Evolutionary conservation across 2,797 vertebrate genomes (phyloP).

Genomic region (Decapterus maruadsi): DNA sequence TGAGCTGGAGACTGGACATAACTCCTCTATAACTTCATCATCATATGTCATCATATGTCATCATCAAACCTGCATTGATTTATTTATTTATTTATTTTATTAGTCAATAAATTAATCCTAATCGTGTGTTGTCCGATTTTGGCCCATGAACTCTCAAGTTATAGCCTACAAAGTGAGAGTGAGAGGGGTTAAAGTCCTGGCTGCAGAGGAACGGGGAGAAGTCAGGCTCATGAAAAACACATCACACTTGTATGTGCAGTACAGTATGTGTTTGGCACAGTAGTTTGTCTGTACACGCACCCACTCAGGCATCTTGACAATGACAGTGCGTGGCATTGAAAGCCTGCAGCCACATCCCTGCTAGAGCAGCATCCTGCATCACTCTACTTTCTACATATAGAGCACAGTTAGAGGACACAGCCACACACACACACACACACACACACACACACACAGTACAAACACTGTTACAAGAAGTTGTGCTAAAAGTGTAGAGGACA

Average conservation of each 20-base stretch:
- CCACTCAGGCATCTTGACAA: slow-evolving; percentile 71
- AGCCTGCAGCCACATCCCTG: slow-evolving; percentile 79
- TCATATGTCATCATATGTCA: background rate
- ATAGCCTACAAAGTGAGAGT: background rate
- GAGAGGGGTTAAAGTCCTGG: slow-evolving; percentile 24
- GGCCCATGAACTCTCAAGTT: slow-evolving; percentile 14
- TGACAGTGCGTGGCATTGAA: slow-evolving; percentile 80
- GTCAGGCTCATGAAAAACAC: slow-evolving; percentile 24
- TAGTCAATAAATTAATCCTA: slow-evolving; percentile 19
- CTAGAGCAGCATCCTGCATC: slow-evolving; percentile 75
- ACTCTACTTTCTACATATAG: slow-evolving; percentile 69
- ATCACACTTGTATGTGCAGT: slow-evolving; percentile 40
- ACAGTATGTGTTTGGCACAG: slow-evolving; percentile 30
- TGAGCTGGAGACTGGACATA: background rate
- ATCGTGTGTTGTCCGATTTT: slow-evolving; percentile 27
- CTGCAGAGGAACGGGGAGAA: slow-evolving; percentile 14
- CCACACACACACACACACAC: slow-evolving; percentile 39
- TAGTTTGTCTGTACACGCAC: slow-evolving; percentile 41
- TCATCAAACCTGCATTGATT: background rate
- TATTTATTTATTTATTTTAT: too few relatives aligned
- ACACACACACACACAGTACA: slow-evolving; percentile 46
- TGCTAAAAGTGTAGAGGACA: slow-evolving; percentile 77
- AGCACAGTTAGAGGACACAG: slow-evolving; percentile 74
- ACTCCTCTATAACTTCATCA: too few relatives aligned
- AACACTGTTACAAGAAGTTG: slow-evolving; percentile 68